Conservation (phyloP, 2,113 vertebrate genomes). For the Aphyosemion australe region DNA sequence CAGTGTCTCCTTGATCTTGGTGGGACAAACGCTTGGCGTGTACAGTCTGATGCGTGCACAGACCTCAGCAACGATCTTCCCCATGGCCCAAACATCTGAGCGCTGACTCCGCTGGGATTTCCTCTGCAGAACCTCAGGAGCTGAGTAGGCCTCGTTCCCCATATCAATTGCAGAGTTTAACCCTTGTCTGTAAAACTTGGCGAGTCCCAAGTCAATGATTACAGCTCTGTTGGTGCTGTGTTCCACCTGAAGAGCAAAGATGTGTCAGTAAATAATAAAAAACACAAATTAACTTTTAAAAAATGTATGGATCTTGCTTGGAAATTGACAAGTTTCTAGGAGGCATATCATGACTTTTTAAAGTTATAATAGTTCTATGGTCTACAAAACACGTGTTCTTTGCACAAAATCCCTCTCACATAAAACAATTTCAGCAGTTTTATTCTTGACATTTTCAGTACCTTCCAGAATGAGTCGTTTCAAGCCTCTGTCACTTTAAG, state of each 20-base stretch:
- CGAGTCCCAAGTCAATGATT: conserved; percentile 79
- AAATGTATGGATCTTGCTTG: neutral
- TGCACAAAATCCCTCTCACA: too few species aligned
- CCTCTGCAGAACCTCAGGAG: conserved; percentile 72
- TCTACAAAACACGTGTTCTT: too few species aligned
- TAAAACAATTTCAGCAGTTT: too few species aligned
- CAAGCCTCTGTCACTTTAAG: too few species aligned
- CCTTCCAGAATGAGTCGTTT: too few species aligned
- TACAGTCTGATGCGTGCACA: conserved; percentile 68
- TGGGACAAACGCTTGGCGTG: conserved; percentile 59
- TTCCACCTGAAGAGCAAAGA: conserved; percentile 66
- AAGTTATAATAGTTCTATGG: too few species aligned
- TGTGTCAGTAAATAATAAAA: neutral
- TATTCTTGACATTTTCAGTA: too few species aligned
- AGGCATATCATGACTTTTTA: too few species aligned
- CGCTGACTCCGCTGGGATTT: conserved; percentile 59
- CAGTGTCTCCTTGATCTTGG: conserved; percentile 70
- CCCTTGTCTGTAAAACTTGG: conserved; percentile 73
- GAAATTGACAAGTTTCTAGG: too few species aligned
- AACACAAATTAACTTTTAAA: neutral
- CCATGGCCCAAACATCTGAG: conserved; percentile 81
- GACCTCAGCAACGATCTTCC: conserved; percentile 78
- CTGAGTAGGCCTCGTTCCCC: conserved; percentile 77
- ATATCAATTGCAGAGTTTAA: conserved; percentile 69
- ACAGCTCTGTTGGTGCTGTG: conserved; percentile 75